Evolutionary conservation across 2,888 invertebrate species (phyloP).

Genomic region (Tubiluchus corallicola): DNA sequence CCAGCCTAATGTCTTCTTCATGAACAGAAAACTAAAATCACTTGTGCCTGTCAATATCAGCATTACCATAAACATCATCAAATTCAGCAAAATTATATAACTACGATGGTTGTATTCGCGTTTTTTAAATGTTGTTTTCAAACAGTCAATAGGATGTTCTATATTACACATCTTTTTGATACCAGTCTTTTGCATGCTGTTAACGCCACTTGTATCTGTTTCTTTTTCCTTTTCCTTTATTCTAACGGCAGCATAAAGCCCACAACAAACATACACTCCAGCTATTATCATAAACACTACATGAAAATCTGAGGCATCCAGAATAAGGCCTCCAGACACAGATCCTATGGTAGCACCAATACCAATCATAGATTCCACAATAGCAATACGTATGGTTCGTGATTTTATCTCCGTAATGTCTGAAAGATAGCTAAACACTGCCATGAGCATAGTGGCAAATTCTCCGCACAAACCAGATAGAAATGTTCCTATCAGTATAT

Average conservation of each 20-base stretch:
- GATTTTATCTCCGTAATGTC: conserved; percentile 48
- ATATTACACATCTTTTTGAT: background rate
- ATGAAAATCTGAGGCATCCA: conserved; percentile 24
- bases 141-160: background rate
- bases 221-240: background rate
- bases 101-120: background rate
- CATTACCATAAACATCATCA: background rate
- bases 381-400: conserved; percentile 56
- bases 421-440: conserved; percentile 52
- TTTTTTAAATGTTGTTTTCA: background rate
- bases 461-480: conserved; percentile 31
- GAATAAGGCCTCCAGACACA: conserved; percentile 57
- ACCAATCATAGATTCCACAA: conserved; percentile 60
- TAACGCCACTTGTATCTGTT: background rate
- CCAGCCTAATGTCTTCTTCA: background rate
- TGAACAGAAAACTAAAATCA: background rate
- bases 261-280: background rate
- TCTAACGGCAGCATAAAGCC: background rate
- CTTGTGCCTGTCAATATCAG: background rate
- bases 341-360: conserved; percentile 65
- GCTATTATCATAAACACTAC: background rate
- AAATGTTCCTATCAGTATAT: conserved; percentile 27
- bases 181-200: background rate
- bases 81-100: background rate
- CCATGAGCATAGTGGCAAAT: conserved; percentile 29